Evolutionary conservation across 1,140 invertebrate genomes (phyloP), one percentile per base, ranked within the genome.

Genomic region (Cyrtorhinus lividipennis): DNA sequence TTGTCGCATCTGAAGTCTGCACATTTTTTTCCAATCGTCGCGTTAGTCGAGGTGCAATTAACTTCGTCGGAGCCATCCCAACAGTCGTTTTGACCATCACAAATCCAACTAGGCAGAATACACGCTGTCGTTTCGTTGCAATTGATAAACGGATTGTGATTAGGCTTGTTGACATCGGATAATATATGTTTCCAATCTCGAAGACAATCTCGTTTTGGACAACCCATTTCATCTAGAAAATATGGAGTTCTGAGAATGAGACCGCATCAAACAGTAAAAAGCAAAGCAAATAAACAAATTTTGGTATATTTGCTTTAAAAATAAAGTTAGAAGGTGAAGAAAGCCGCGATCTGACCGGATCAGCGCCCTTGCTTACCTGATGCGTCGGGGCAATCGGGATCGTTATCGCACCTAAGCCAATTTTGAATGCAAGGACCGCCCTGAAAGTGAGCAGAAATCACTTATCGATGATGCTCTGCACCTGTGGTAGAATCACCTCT

Each of bases 41-140:
- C 20, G 12, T 5, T 53, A 38, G 30, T 38, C 48, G 48, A 3
- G 8, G 48, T 72, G 58, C 78, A 80, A 66, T 74, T 64, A 27
- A 68, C 24, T 69, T 76, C 79, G 71, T 96, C 93, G 13, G 81
- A 84, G 62, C 82, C 83, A 70, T 95, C 90, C 70, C 82, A 84
- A 71, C 92, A 96, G 72, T 95, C 92, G 60, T 80, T 76, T 45
- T 82, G 75, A 0, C 79, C 79, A 68, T 85, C 77, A 71, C 83
- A 85, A 1, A 79, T 74, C 73, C 76, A 79, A 56, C 76, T 75
- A 5, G 73, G 72, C 65, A 82, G 74, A 25, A 87, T 80, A 68
- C 87, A 90, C 27, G 79, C 81, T 1, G 83, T 83, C 1, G 85
- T 87, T 53, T 74, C 71, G 46, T 74, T 74, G 72, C 81, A 85